phyloP scores from a whole-genome alignment of 2,113 vertebrate genomes.

The Regulus satrapa region DNA sequence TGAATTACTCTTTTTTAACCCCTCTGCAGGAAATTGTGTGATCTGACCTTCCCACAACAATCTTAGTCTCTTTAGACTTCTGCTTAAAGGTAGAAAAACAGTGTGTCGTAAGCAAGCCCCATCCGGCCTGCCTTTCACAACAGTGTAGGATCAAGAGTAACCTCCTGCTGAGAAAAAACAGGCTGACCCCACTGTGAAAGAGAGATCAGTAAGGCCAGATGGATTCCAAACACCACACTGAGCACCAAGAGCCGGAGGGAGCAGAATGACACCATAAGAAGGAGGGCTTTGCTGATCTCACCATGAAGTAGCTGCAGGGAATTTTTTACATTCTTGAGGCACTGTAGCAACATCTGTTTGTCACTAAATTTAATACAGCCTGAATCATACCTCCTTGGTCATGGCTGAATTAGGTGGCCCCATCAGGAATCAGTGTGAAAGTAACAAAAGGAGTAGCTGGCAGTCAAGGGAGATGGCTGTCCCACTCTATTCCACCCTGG shows the following conservation, averaged over 20 bases:
- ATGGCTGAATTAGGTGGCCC: neutral
- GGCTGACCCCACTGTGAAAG: neutral
- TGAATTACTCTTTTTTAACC: neutral
- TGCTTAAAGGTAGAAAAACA: neutral
- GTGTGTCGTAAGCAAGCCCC: neutral
- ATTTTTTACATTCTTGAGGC: neutral
- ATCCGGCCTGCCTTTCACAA: neutral
- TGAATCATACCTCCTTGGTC: neutral
- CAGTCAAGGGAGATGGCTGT: neutral
- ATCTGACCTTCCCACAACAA: neutral
- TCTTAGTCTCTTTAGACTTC: neutral
- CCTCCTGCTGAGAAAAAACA: neutral
- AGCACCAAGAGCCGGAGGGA: neutral
- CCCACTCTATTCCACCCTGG: neutral
- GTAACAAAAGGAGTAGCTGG: neutral
- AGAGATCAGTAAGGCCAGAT: neutral
- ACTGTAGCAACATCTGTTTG: neutral
- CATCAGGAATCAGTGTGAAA: neutral
- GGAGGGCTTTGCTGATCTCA: neutral
- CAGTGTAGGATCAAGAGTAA: neutral
- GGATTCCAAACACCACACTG: neutral
- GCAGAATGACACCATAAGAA: neutral
- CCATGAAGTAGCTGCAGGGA: neutral
- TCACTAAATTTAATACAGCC: neutral
- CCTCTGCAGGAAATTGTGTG: neutral